Evolutionary conservation across 2,888 invertebrate species (phyloP), one percentile per base, ranked within the genome.

Genomic region (Ectemnius continuus): DNA sequence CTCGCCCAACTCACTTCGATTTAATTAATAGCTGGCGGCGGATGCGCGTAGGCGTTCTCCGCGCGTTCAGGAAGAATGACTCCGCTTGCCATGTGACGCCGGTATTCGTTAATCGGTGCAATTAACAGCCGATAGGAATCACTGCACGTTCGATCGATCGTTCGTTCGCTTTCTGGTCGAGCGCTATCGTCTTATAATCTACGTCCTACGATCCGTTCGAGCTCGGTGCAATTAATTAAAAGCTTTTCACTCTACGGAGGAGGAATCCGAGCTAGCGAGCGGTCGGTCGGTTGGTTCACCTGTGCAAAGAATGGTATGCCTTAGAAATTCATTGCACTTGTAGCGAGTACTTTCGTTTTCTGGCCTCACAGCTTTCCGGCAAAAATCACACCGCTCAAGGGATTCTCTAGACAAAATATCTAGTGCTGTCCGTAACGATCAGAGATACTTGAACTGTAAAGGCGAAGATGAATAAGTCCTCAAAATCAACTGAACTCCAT

Each of bases 51-150:
- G 74, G 81, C 73, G 82, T 79, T 79, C 23, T 74, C 79, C 79
- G 52, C 65, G 73, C 75, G 70, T 57, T 61, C 61, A 46, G 57
- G 48, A n/a, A 28, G 69, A 67, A 13, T 20, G 23, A 20, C 18
- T 6, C 45, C 47, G 61, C 28, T 57, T 75, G 56, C 69, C 62
- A 64, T 76, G 75, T 72, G 71, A 75, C 75, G 57, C 70, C 60
- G 69, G 64, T 65, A 71, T 72, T 67, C 79, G 78, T 83, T 83
- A 81, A 83, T 83, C 84, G 75, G 66, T 28, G 60, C 76, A 78
- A 81, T 83, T 83, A 83, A 84, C 76, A 70, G 80, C 46, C 80
- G 83, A 84, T 80, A 78, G 70, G 56, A 68, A 83, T 83, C 79
- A 57, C 47, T 61, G 66, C 46, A 14, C 61, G 57, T 20, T 45